Percentiles rank a stretch among this genome's conserved stretches.
Conservation (phyloP, 2,113 vertebrate genomes). For the Coturnix japonica region DNA sequence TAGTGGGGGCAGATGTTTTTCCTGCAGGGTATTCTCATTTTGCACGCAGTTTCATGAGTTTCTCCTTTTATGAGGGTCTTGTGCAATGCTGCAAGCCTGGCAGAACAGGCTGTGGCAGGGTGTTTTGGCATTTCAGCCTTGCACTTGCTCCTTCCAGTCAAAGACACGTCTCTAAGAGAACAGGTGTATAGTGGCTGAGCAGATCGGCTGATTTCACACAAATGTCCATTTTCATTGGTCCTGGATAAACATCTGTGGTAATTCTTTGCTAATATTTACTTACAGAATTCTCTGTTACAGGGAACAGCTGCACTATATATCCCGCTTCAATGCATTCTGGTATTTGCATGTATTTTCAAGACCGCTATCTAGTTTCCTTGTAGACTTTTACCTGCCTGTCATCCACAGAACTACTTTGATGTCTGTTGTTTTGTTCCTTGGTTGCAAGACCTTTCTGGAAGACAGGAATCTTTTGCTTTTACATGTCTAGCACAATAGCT, state of each 20-base stretch:
- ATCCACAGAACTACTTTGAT: not conserved
- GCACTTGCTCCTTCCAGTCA: not conserved
- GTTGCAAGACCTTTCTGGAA: not conserved
- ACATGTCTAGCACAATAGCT: not conserved
- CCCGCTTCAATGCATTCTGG: not conserved
- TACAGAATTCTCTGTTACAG: not conserved
- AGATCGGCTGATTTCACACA: not conserved
- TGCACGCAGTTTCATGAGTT: not conserved
- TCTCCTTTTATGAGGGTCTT: not conserved
- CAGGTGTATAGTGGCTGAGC: not conserved
- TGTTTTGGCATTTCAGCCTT: not conserved
- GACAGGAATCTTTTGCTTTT: not conserved
- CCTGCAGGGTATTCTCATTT: slow-evolving; percentile 2
- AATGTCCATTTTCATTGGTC: not conserved
- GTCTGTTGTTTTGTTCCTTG: not conserved
- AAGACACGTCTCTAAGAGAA: not conserved
- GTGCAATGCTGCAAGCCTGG: not conserved
- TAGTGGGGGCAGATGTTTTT: not conserved
- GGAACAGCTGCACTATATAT: not conserved
- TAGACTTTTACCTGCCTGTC: not conserved
- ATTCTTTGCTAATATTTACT: slow-evolving; percentile 28
- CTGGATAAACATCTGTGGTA: not conserved
- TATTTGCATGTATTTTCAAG: not conserved
- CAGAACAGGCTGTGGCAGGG: not conserved
- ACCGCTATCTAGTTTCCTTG: not conserved